Evolutionary conservation across 2,888 invertebrate genomes (phyloP), one percentile per base, ranked within the genome.

Genomic region (Icerya purchasi): DNA sequence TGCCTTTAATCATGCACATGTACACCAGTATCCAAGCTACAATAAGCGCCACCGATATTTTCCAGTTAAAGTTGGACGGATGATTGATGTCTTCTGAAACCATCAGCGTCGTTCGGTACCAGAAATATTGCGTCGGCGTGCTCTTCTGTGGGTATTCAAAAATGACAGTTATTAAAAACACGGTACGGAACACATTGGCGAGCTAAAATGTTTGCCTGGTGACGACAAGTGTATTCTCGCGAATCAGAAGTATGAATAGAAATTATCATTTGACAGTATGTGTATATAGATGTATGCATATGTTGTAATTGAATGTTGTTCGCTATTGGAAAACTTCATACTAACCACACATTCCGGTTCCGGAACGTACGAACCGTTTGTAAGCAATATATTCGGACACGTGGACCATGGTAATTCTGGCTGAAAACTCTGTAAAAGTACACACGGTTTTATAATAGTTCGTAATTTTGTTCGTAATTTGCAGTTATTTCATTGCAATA

Each of bases 1-100:
- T 93, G 58, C 96, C 96, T 72, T 93, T 94, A 66, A 93, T 92
- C 85, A 96, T 93, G 73, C 94, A 94, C 72, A 93, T 78, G 72
- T 93, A 96, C 64, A 94, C 91, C 20, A 96, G 77, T 60, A 88
- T 81, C 96, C 96, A 96, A 22, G 94, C 91, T 2, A 87, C 78
- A 10, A 90, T 76, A 53, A 96, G 76, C 18, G 91, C 86, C 50
- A 90, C 70, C 1, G 85, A 86, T 67, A 96, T 90, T 71, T 89
- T 89, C 80, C 87, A 89, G 73, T 93, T 94, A 73, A 96, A 91
- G 2, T 77, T 78, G 68, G 84, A 82, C 0, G 92, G 86, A 60
- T 82, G 78, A 69, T 89, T 84, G 63, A 94, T 89, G 70, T 87
- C 89, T 65, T 84, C 81, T 1, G 93, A 89, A 65, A 93, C 82